A percentile compares a stretch with the other conserved stretches of the same genome.
These are phyloP conservation scores for Morinoia aosen DNA, from an alignment of 2,888 invertebrate species.

Conservation along the genomic window DNA sequence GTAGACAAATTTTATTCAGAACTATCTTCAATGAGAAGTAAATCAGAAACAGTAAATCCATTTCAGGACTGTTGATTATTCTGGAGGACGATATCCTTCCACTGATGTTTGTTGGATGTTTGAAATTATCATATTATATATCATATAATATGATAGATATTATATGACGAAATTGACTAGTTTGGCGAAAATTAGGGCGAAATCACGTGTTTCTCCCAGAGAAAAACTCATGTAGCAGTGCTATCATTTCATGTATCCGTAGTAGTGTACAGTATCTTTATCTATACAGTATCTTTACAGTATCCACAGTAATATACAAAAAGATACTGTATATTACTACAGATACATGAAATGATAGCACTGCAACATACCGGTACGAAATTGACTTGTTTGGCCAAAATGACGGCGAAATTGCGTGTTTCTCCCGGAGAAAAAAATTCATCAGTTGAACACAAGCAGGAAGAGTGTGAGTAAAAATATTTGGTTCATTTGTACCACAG, in stretches of 20 bases:
- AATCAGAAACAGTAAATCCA: no score
- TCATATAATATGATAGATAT: no score
- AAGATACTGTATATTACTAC: neutral
- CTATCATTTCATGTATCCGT: neutral
- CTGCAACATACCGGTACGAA: neutral
- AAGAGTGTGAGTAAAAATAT: neutral
- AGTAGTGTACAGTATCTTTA: neutral
- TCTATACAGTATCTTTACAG: no score
- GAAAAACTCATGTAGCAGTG: neutral
- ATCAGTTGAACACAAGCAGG: neutral
- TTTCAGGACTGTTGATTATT: neutral
- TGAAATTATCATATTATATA: neutral
- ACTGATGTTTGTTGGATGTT: neutral
- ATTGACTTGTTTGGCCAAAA: no score
- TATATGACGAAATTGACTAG: no score
- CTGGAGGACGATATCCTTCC: neutral
- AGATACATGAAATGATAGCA: neutral
- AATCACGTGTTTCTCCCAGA: no score
- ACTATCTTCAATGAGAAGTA: no score
- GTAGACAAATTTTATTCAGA: no score
- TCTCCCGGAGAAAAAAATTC: neutral
- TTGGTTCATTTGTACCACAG: neutral
- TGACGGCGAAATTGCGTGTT: neutral
- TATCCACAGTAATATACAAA: no score
- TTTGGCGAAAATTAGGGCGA: no score